phyloP scores from a whole-genome alignment of 1,140 invertebrate genomes.

The Bursaphelenchus mucronatus region DNA sequence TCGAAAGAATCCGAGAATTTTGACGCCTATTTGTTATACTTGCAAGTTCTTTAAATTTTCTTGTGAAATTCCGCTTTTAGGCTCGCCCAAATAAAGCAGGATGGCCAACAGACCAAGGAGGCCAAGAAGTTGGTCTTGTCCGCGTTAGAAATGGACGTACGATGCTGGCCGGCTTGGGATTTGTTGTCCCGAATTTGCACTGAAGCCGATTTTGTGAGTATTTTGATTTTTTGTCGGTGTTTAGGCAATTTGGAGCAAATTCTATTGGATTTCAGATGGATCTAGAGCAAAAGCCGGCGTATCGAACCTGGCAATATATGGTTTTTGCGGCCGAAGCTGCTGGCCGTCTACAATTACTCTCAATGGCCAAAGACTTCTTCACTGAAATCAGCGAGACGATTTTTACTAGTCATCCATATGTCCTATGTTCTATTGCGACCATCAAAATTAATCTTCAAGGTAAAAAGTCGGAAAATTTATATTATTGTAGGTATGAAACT shows the following conservation, averaged over 20 bases:
- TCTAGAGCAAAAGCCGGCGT: constrained; percentile 23
- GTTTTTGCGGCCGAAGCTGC: constrained; percentile 41
- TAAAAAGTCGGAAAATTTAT: constrained; percentile 21
- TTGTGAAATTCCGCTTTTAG: constrained; percentile 23
- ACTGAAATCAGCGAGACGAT: constrained; percentile 18
- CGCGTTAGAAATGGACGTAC: constrained; percentile 27
- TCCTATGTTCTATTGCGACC: constrained; percentile 40
- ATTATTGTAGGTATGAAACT: constrained; percentile 21
- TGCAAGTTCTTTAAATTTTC: constrained; percentile 31
- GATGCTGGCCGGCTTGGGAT: constrained; percentile 49
- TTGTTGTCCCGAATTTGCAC: constrained; percentile 29
- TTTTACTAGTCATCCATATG: constrained; percentile 39
- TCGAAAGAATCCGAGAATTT: constrained; percentile 27
- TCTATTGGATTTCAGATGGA: constrained; percentile 32
- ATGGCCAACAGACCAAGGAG: constrained; percentile 25
- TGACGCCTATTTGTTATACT: constrained; percentile 43
- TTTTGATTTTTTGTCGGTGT: constrained; percentile 9
- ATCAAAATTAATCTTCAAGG: constrained; percentile 42
- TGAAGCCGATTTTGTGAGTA: constrained; percentile 35
- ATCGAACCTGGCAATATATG: constrained; percentile 35
- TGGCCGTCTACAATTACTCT: constrained; percentile 40
- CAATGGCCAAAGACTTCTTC: constrained; percentile 39
- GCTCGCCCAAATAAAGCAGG: constrained; percentile 26
- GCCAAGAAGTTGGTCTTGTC: constrained; percentile 15
- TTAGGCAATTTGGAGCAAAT: constrained; percentile 11